Conservation (phyloP, 2,888 invertebrate species). For the Nephrotoma flavescens region DNA sequence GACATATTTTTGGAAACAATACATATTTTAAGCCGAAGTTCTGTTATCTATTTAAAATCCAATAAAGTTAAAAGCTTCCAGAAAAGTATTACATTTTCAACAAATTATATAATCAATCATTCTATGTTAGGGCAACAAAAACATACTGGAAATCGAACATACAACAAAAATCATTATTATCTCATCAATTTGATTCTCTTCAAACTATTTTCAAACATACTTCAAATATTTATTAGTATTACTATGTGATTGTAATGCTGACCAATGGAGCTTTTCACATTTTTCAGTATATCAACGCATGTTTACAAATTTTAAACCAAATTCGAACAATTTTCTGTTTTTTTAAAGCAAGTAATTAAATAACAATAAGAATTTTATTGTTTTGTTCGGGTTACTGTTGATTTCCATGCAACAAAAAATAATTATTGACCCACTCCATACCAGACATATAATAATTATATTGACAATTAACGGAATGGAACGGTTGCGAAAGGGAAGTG, state of each 20-base stretch:
- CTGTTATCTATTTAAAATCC: not conserved
- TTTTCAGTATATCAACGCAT: not conserved
- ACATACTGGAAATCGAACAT: no score
- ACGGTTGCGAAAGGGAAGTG: not conserved
- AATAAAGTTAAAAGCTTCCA: not conserved
- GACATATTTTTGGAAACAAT: not conserved
- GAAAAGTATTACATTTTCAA: not conserved
- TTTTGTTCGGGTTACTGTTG: not conserved
- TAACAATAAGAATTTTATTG: not conserved
- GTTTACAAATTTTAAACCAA: not conserved
- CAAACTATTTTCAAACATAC: not conserved
- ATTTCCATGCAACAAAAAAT: not conserved
- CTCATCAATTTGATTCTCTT: not conserved
- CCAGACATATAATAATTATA: not conserved
- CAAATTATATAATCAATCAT: not conserved
- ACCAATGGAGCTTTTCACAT: not conserved
- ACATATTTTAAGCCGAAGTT: not conserved
- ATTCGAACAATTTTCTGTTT: not conserved
- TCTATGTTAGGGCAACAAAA: not conserved
- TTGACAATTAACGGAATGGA: not conserved
- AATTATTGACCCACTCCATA: not conserved
- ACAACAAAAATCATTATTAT: not conserved
- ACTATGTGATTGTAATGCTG: not conserved
- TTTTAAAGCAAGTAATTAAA: not conserved
- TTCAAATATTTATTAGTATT: not conserved